A percentile compares a stretch with the other conserved stretches of the same genome.
Conservation (phyloP, 2,888 invertebrate species). For the Rhingia rostrata region DNA sequence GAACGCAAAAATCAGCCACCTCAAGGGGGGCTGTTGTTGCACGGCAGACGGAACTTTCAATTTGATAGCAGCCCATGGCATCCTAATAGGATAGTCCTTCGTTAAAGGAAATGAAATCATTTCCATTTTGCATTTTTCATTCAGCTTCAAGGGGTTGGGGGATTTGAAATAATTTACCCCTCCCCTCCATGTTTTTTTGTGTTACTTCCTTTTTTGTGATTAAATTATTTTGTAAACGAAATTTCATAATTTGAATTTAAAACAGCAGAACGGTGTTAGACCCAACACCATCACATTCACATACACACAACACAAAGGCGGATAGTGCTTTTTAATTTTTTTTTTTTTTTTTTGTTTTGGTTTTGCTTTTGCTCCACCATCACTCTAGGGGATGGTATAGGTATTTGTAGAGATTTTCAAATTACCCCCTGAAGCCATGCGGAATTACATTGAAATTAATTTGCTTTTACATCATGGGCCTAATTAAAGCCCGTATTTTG, state of each 20-base stretch:
- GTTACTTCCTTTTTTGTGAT: constrained; percentile 39
- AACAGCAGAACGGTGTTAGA: constrained; percentile 29
- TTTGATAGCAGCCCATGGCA: constrained; percentile 39
- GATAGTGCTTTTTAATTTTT: constrained; percentile 14
- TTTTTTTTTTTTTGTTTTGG: constrained; percentile 11
- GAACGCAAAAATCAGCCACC: constrained; percentile 20
- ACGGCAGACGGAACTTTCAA: not conserved
- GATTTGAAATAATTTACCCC: constrained; percentile 45
- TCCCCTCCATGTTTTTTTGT: constrained; percentile 19
- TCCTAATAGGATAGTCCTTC: constrained; percentile 53
- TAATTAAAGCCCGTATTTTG: constrained; percentile 60
- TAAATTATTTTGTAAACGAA: constrained; percentile 70
- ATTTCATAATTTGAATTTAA: constrained; percentile 70
- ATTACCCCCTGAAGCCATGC: constrained; percentile 35
- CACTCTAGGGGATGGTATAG: not conserved
- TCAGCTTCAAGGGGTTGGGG: constrained; percentile 22
- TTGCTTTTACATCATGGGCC: constrained; percentile 53
- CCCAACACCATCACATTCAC: not conserved
- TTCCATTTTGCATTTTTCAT: constrained; percentile 73
- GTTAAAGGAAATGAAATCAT: constrained; percentile 72
- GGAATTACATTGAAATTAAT: constrained; percentile 69
- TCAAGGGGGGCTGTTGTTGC: not conserved
- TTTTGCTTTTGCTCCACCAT: constrained; percentile 9
- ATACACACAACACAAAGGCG: constrained; percentile 2
- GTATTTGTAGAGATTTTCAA: constrained; percentile 34